Evolutionary conservation across 2,888 invertebrate genomes (phyloP).

Genomic region (Dasysyrphus tricinctus): DNA sequence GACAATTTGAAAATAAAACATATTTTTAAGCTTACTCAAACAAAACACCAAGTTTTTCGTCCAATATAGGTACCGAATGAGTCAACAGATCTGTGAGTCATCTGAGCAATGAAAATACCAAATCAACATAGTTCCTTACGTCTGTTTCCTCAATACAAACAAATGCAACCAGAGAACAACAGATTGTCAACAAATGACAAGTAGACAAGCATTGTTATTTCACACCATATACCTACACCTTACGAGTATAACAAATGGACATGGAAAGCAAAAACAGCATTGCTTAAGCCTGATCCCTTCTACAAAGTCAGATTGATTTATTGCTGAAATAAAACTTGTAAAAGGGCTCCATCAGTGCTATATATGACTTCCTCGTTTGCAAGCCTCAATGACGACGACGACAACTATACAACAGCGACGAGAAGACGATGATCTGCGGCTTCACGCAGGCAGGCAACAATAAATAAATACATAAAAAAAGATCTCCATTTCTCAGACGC

Average conservation of each 20-base stretch:
- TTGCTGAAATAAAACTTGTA: constrained; percentile 41
- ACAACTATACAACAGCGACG: background rate
- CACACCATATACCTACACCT: background rate
- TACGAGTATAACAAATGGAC: background rate
- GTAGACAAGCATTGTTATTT: constrained; percentile 34
- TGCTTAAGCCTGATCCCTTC: constrained; percentile 40
- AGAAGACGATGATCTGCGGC: constrained; percentile 37
- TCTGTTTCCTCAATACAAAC: too few species aligned
- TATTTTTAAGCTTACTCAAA: too few species aligned
- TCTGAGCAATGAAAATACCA: background rate
- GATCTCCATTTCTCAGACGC: constrained; percentile 60
- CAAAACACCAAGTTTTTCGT: background rate
- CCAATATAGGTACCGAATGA: background rate
- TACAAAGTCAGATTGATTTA: constrained; percentile 39
- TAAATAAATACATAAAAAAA: background rate
- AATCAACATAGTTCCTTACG: background rate
- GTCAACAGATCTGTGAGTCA: background rate
- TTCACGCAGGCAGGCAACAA: constrained; percentile 8
- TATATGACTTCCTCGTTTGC: constrained; percentile 62
- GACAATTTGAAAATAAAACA: too few species aligned
- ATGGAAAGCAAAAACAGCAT: constrained; percentile 29
- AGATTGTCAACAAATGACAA: constrained; percentile 30
- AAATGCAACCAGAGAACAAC: constrained; percentile 8
- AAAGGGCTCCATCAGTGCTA: constrained; percentile 51
- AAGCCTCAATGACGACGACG: constrained; percentile 30